Evolutionary conservation across 2,113 vertebrate genomes (phyloP).

Genomic region (Bubo blakistoni): DNA sequence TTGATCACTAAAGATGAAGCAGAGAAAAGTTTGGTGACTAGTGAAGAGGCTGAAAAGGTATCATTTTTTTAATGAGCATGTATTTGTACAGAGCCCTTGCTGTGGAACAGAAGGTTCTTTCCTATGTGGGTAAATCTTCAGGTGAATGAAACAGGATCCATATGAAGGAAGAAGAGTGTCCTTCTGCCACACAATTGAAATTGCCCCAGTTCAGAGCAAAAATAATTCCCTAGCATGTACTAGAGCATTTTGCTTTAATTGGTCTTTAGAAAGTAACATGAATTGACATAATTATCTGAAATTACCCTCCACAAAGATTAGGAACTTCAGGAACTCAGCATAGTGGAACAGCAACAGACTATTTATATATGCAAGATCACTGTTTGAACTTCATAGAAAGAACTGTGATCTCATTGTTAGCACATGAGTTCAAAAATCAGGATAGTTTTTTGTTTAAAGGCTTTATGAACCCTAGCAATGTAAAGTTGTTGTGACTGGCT

Average conservation of each 20-base stretch:
- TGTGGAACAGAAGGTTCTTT: not conserved
- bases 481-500: not conserved
- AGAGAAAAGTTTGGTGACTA: slow-evolving; percentile 79
- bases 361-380: not conserved
- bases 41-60: slow-evolving; percentile 88
- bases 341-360: not conserved
- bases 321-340: not conserved
- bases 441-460: not conserved
- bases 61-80: not conserved
- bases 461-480: not conserved
- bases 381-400: not conserved
- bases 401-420: not conserved
- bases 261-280: not conserved
- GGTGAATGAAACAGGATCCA: not conserved
- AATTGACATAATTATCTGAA: not conserved
- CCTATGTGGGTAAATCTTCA: not conserved
- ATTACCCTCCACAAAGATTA: not conserved
- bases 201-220: not conserved
- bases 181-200: not conserved
- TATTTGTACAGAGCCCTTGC: not conserved
- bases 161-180: not conserved
- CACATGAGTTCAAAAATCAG: not conserved
- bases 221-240: not conserved
- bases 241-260: not conserved
- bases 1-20: slow-evolving; percentile 90